Evolutionary conservation across 2,797 vertebrate species (phyloP), one percentile per base, ranked within the genome.

Genomic region (Lateolabrax maculatus): DNA sequence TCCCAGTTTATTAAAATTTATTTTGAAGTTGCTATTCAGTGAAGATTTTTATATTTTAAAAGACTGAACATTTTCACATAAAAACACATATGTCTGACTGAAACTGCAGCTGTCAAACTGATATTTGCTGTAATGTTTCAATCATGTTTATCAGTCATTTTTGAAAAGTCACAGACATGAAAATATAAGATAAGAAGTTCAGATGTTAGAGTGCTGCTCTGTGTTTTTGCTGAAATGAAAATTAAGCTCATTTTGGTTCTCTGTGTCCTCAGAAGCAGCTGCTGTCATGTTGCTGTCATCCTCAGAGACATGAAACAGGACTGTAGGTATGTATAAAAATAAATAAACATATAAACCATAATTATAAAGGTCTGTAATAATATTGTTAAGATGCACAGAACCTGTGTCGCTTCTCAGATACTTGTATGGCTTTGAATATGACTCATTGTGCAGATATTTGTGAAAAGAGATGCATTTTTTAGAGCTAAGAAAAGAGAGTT

Each of bases 181-280:
- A 71, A 34, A 49, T 36, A 31, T 15, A 7, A 62, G 18, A 39
- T 39, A n/a, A 58, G 13, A 44, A 9, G 16, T n/a, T 51, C 1
- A 77, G 34, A 31, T 48, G 6, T 67, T 19, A n/a, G 5, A 48
- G 18, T 5, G 15, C 15, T 41, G 4, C 2, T 60, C 5, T 56
- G n/a, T 43, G 0, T 21, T 51, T 23, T 4, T 34, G 15, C 31
- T 58, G 31, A 23, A 34, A 31, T 52, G 62, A 12, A 49, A 39
- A 16, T n/a, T 12, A 18, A 46, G 36, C 9, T 66, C 1, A 6
- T 39, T 12, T 56, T 0, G 0, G 18, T 18, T 34, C 11, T 80
- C 36, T 78, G 44, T 72, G 21, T 63, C 23, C 43, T 27, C 60
- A 75, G 64, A 51, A 39, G 65, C 46, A 63, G 46, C 58, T 74